Percentiles rank a stretch among this genome's conserved stretches.
Evolutionary conservation across 2,888 invertebrate species (phyloP).

Genomic region (Amblyjoppa fuscipennis): DNA sequence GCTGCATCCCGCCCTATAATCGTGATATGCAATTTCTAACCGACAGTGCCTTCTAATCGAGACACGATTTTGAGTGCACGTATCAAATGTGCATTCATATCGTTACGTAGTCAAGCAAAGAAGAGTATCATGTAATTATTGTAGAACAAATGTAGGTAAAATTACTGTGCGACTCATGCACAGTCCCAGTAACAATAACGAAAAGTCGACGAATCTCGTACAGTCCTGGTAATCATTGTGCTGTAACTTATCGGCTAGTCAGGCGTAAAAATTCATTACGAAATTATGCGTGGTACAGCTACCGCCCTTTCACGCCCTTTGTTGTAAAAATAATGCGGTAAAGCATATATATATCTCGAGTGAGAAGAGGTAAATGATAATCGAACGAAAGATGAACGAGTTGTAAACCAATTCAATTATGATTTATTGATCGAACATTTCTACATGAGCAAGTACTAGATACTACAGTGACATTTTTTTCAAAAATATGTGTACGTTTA

Average conservation of each 20-base stretch:
- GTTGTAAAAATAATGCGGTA: conserved; percentile 32
- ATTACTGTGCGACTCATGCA: conserved; percentile 63
- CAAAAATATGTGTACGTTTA: conserved; percentile 21
- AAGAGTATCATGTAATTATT: background rate
- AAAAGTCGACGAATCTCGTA: background rate
- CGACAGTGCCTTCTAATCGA: background rate
- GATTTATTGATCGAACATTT: conserved; percentile 63
- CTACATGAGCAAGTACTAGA: conserved; percentile 64
- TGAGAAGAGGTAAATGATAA: conserved; percentile 52
- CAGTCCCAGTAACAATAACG: conserved; percentile 34
- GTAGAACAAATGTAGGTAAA: background rate
- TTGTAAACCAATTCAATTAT: conserved; percentile 32
- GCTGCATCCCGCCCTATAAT: conserved; percentile 4
- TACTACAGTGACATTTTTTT: conserved; percentile 52
- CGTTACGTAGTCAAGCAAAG: conserved; percentile 44
- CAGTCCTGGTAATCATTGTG: conserved; percentile 17
- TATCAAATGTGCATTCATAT: conserved; percentile 44
- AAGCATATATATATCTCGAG: conserved; percentile 30
- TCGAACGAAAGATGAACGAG: conserved; percentile 47
- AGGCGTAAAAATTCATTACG: conserved; percentile 31
- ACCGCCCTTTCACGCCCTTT: background rate
- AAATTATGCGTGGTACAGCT: conserved; percentile 10
- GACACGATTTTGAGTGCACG: conserved; percentile 13
- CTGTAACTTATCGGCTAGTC: conserved; percentile 24
- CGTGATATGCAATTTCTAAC: conserved; percentile 29